Conservation (phyloP, 1,140 invertebrate species). For the Oryzaephilus surinamensis region DNA sequence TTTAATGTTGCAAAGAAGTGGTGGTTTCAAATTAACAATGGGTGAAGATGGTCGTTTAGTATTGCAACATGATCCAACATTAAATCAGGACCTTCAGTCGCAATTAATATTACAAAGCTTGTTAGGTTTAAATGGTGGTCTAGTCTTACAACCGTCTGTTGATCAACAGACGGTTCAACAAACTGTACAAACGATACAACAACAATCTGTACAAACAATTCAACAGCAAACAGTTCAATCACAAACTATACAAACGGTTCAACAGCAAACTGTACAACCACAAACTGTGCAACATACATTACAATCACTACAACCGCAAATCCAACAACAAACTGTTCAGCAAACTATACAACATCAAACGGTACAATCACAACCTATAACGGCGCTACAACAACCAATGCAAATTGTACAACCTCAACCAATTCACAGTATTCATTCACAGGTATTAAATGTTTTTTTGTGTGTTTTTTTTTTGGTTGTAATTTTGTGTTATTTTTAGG, state of each 20-base stretch:
- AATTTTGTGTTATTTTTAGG: conserved; percentile 1
- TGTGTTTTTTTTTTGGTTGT: background rate
- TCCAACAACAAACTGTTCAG: conserved; percentile 33
- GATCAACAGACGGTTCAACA: conserved; percentile 34
- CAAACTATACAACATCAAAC: conserved; percentile 34
- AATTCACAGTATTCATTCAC: conserved; percentile 25
- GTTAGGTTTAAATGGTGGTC: conserved; percentile 30
- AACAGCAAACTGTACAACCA: conserved; percentile 33
- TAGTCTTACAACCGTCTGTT: conserved; percentile 33
- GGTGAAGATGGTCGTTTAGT: conserved; percentile 34
- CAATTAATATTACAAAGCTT: conserved; percentile 34
- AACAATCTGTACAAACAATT: conserved; percentile 35
- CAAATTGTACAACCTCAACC: conserved; percentile 32
- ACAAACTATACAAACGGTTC: conserved; percentile 34
- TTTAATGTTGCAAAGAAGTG: conserved; percentile 30
- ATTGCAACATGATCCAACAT: conserved; percentile 34
- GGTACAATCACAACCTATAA: conserved; percentile 22
- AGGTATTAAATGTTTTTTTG: too few species aligned
- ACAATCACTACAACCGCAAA: conserved; percentile 29
- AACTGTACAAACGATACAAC: conserved; percentile 36
- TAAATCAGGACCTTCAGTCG: conserved; percentile 34
- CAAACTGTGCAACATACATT: conserved; percentile 26
- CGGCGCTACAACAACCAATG: conserved; percentile 33
- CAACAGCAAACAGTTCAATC: conserved; percentile 35
- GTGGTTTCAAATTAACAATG: conserved; percentile 33